Evolutionary conservation across 1,140 invertebrate species (phyloP), one percentile per base, ranked within the genome.

Genomic region (Frieseomelitta varia): DNA sequence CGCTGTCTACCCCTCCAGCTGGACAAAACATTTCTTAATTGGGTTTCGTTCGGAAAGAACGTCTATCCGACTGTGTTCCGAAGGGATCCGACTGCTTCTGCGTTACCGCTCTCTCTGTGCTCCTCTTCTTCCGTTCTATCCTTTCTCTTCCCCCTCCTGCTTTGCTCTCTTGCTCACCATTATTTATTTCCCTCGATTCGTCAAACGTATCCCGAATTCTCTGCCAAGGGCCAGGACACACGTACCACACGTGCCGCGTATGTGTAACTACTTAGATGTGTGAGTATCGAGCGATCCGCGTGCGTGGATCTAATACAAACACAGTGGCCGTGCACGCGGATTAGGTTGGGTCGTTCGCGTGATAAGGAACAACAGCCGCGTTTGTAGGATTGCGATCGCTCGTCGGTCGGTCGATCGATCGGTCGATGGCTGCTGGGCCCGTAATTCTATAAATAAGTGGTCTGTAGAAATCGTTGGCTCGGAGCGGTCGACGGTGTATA

Each of bases 21-120:
- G 93, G 94, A 94, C 94, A 94, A 95, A 95, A 95, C 94, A 95
- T 95, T 95, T 95, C 94, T 94, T 95, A 95, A 95, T 95, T 95
- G 92, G 93, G 91, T 93, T 93, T 93, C 91, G 86, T 87, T 69
- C 68, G 47, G 84, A 83, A 87, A 85, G 85, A 77, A 90, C 88
- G 87, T 81, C 87, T 83, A 58, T 80, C 81, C 81, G 75, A 63
- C 74, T 27, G 47, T 74, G 71, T 83, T 86, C 83, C 88, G 24
- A 63, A 82, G 76, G 67, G 67, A 79, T 58, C 53, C 87, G 84
- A 61, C 85, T 81, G 67, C 63, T 71, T 68, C 72, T 79, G 85
- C 84, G 34, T 34, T 69, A 67, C 65, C 65, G 65, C 65, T 69
- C 19, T 47, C 34, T 21, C 12, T 6, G 12, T 30, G 12, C 56